phyloP scores from a whole-genome alignment of 2,888 invertebrate species.

The Cerastis leucographa region DNA sequence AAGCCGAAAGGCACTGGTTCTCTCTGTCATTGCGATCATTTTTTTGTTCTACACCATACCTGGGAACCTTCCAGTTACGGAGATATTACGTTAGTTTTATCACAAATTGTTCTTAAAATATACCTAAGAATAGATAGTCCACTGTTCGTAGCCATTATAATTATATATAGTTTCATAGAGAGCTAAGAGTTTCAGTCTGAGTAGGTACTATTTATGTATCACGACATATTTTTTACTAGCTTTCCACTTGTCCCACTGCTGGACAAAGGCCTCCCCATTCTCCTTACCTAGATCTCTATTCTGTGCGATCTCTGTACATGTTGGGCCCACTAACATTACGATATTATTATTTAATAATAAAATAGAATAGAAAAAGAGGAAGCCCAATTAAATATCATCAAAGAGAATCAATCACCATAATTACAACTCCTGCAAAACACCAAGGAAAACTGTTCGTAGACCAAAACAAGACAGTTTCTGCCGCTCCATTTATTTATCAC shows the following conservation, averaged over 20 bases:
- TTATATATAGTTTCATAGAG: neutral
- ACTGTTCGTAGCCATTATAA: no score
- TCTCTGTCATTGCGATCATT: no score
- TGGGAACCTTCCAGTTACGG: no score
- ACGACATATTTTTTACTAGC: no score
- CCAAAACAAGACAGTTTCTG: conserved; percentile 35
- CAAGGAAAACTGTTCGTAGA: neutral
- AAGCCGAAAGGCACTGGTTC: no score
- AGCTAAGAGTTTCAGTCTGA: neutral
- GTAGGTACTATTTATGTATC: neutral
- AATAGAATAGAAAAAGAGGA: no score
- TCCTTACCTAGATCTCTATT: no score
- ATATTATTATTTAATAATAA: neutral
- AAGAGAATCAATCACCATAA: neutral
- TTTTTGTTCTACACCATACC: no score
- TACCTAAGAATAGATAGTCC: neutral
- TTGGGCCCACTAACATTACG: no score
- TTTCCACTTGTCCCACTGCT: no score
- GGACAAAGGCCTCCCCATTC: no score
- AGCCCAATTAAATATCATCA: neutral
- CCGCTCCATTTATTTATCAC: conserved; percentile 28
- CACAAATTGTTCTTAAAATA: neutral
- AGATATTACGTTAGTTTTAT: neutral
- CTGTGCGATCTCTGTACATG: no score
- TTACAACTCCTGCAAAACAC: neutral